Evolutionary conservation across 2,888 invertebrate species (phyloP).

Genomic region (Watsonalla binaria): DNA sequence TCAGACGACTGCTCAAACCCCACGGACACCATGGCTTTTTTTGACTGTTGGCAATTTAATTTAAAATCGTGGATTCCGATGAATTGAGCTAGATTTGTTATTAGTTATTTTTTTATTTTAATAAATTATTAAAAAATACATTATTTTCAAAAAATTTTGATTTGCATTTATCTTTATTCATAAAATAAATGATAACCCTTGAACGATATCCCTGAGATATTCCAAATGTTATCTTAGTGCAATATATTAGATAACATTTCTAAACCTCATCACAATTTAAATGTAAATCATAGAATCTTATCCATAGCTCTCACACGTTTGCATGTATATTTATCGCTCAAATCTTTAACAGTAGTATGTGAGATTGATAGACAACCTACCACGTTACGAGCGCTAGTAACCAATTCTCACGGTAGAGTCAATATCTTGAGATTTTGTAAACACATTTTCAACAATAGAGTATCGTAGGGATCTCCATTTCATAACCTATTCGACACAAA

Average conservation of each 20-base stretch:
- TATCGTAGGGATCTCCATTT: conserved; percentile 54
- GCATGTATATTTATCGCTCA: conserved; percentile 24
- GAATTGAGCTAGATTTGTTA: too few relatives aligned
- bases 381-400: conserved; percentile 67
- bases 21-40: too few relatives aligned
- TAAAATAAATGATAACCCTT: too few relatives aligned
- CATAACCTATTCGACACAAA: conserved; percentile 30
- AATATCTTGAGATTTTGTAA: conserved; percentile 68
- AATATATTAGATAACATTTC: background rate
- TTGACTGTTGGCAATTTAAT: too few relatives aligned
- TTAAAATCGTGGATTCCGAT: too few relatives aligned
- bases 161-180: too few relatives aligned
- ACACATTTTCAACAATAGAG: conserved; percentile 66
- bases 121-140: too few relatives aligned
- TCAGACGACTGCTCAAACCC: too few relatives aligned
- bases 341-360: conserved; percentile 64
- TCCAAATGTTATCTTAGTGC: too few relatives aligned
- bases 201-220: too few relatives aligned
- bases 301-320: conserved; percentile 12
- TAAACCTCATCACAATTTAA: conserved; percentile 1
- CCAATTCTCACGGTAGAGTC: conserved; percentile 76
- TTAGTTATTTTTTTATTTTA: too few relatives aligned
- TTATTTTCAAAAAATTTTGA: too few relatives aligned
- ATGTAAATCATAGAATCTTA: background rate
- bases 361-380: conserved; percentile 69